Conservation (phyloP, 2,113 vertebrate genomes). For the Prionailurus bengalensis region DNA sequence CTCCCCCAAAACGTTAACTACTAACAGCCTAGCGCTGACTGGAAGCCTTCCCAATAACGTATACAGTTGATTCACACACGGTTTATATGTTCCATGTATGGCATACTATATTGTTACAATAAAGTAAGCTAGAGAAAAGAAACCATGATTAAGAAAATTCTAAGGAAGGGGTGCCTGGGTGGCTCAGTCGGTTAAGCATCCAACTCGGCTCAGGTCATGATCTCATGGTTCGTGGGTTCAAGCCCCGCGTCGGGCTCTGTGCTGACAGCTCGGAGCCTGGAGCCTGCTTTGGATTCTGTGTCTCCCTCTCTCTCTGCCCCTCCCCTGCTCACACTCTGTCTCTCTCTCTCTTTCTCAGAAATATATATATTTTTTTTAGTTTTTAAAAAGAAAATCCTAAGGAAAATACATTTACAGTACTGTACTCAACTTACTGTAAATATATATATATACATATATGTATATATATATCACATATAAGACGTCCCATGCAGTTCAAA, state of each 20-base stretch:
- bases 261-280: too few relatives aligned
- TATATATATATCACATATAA: too few relatives aligned
- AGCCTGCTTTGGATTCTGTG: too few relatives aligned
- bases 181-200: too few relatives aligned
- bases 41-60: background rate
- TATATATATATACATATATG: background rate
- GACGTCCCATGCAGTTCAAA: background rate
- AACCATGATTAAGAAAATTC: background rate
- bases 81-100: background rate
- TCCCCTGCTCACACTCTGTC: too few relatives aligned
- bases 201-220: too few relatives aligned
- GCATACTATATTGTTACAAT: background rate
- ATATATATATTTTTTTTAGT: too few relatives aligned
- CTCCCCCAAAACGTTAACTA: background rate
- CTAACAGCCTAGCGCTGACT: background rate
- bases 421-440: background rate
- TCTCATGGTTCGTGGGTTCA: too few relatives aligned
- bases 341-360: too few relatives aligned
- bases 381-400: background rate
- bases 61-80: accelerated
- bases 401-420: background rate
- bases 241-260: too few relatives aligned
- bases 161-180: background rate
- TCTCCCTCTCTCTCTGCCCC: too few relatives aligned
- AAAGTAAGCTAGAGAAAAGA: background rate